Conservation (phyloP, 2,888 invertebrate species). For the Lasioglossum vierecki region DNA sequence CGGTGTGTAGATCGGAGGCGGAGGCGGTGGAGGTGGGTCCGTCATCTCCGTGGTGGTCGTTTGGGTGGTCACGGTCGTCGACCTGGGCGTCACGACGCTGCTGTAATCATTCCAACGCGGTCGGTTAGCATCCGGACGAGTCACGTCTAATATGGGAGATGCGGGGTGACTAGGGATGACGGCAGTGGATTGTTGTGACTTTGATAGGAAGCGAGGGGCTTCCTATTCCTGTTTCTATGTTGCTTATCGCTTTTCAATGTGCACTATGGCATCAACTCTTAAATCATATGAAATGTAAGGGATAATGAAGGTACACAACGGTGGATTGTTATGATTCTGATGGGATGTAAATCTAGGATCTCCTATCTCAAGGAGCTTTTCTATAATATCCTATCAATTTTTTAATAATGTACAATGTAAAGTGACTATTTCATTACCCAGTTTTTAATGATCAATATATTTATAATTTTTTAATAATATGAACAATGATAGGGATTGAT, state of each 20-base stretch:
- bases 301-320: neutral
- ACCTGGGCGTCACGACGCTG: slow-evolving; percentile 76
- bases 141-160: neutral
- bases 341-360: neutral
- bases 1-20: slow-evolving; percentile 80
- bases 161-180: neutral
- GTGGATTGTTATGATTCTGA: neutral
- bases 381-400: neutral
- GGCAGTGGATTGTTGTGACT: neutral
- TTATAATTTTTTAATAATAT: neutral
- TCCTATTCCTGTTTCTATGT: neutral
- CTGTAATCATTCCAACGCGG: slow-evolving; percentile 56
- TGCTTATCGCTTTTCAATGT: neutral
- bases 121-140: neutral
- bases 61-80: slow-evolving; percentile 74
- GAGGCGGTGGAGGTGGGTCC: slow-evolving; percentile 81
- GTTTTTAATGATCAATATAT: neutral
- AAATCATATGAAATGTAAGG: no score
- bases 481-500: neutral
- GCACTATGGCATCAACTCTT: neutral
- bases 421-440: neutral
- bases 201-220: neutral
- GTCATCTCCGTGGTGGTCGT: slow-evolving; percentile 79
- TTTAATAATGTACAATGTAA: neutral
- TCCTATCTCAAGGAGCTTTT: neutral